Evolutionary conservation across 2,797 vertebrate genomes (phyloP), one percentile per base, ranked within the genome.

Genomic region (Atherinosoma microstoma): DNA sequence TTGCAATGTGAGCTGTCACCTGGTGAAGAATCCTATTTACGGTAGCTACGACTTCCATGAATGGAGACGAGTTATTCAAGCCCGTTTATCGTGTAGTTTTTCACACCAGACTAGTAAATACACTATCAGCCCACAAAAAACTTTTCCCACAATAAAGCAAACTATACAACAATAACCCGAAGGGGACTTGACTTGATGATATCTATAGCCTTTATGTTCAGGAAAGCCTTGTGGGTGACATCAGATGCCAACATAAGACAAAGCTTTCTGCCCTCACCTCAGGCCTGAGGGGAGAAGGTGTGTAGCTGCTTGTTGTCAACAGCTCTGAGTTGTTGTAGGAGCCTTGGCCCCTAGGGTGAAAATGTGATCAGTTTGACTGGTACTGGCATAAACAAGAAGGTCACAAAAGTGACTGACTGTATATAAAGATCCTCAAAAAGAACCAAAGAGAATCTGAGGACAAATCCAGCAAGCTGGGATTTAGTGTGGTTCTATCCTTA

Each of bases 151-250:
- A 79, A 64, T 36, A 54, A 30, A 75, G 64, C 63, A 36, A 64
- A 61, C 42, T 15, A 59, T 64, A 78, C 27, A 72, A 67, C n/a
- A 70, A 53, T 42, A 69, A 69, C 77, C 71, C 2, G 4, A 12
- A 78, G 64, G 63, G 51, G 76, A 64, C 69, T 59, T 13, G 4
- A 22, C 51, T 68, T 32, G 18, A 61, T 12, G 58, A 83, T 69
- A 78, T 72, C 68, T 56, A 29, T 13, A 34, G 74, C 58, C 73
- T 87, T 88, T 78, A 87, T 84, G 82, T 78, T 74, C 73, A 64
- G 70, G 78, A 78, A 77, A 82, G 79, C 75, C 79, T 66, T 70
- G 75, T 84, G 73, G 80, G 81, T 66, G 84, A 87, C 81, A 90
- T 70, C 10, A 79, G 83, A 87, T 83, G 83, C 84, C 3, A 65